A percentile compares a stretch with the other conserved stretches of the same genome.
phyloP scores from a whole-genome alignment of 2,113 vertebrate species.

The Verasper variegatus region DNA sequence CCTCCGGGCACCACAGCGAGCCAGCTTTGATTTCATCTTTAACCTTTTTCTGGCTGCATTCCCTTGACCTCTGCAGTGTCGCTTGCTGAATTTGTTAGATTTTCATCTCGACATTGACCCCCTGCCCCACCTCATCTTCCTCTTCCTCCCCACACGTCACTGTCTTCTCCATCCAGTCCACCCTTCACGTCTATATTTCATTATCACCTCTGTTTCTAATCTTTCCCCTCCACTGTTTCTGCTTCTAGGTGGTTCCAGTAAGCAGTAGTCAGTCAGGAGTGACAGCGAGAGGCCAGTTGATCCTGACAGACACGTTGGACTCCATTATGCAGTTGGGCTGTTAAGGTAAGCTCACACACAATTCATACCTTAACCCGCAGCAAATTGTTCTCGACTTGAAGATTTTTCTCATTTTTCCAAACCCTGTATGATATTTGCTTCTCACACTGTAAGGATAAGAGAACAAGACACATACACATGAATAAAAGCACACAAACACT shows the following conservation, averaged over 20 bases:
- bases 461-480: slow-evolving; percentile 48
- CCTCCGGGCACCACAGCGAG: slow-evolving; percentile 78
- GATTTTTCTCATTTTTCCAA: slow-evolving; percentile 18
- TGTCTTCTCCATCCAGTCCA: slow-evolving; percentile 39
- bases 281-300: slow-evolving; percentile 84
- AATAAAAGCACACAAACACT: slow-evolving; percentile 50
- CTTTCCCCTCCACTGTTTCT: slow-evolving; percentile 32
- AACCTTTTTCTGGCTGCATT: slow-evolving; percentile 93
- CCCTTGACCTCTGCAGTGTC: slow-evolving; percentile 94
- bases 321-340: slow-evolving; percentile 97
- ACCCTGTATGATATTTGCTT: slow-evolving; percentile 46
- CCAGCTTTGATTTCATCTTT: slow-evolving; percentile 97
- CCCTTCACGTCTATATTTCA: slow-evolving; percentile 78
- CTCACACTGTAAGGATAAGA: slow-evolving; percentile 59
- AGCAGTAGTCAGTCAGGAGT: slow-evolving; percentile 69
- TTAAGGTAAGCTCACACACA: slow-evolving; percentile 88
- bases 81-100: slow-evolving; percentile 90
- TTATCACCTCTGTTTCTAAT: slow-evolving; percentile 52
- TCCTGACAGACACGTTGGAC: slow-evolving; percentile 88
- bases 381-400: slow-evolving; percentile 12
- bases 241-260: slow-evolving; percentile 69
- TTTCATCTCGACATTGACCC: slow-evolving; percentile 62
- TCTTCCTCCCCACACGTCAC: slow-evolving; percentile 43
- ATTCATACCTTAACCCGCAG: not conserved
- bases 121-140: not conserved